Base-by-base conservation (phyloP, 92 coral and sea anemone species). In the Hydrozoanthus gracilis region DNA sequence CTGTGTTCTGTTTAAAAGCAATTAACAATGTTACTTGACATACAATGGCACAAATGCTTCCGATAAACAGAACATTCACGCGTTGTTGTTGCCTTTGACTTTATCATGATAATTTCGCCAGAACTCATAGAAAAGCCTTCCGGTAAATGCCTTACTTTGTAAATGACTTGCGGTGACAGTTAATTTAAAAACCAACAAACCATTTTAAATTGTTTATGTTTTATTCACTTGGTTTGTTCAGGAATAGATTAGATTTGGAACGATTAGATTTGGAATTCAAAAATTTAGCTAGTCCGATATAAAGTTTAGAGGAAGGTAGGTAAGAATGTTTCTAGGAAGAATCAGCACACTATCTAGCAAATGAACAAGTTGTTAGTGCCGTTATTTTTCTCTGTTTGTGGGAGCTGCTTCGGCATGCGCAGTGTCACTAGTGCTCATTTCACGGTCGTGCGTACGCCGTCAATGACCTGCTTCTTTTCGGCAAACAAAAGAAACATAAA, bases 111-210 rank as follows among this genome's bases (percentile, higher is more conserved):
- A 80, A 65, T 80, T 47, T 50, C 66, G 14, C 51, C 46, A 18
- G 45, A 80, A 65, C 48, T 70, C 61, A 80, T 56, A 66, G 51
- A 55, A 80, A 66, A 44, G 44, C 83, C 83, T 78, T 78, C 83
- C 83, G 83, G 83, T 78, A 56, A 78, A 78, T 78, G 45, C 83
- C 83, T 44, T 39, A 78, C 83, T 60, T 78, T 46, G 71, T 60
- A 78, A 44, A 58, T 44, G 83, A 78, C 6, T 56, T 49, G 55
- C 70, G 82, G 70, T 45, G 60, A 71, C 71, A 78, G 83, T 78
- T 78, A 78, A 78, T 78, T 27, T 78, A 78, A 78, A 78, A 78
- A 78, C 69, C 83, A 78, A 78, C 83, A 78, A 78, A 78, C 83
- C 83, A 58, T 78, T 47, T 78, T 56, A 78, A 78, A 44, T 78